A percentile compares a stretch with the other conserved stretches of the same genome.
Evolutionary conservation across 2,888 invertebrate genomes (phyloP).

Genomic region (Hemithea aestivaria): DNA sequence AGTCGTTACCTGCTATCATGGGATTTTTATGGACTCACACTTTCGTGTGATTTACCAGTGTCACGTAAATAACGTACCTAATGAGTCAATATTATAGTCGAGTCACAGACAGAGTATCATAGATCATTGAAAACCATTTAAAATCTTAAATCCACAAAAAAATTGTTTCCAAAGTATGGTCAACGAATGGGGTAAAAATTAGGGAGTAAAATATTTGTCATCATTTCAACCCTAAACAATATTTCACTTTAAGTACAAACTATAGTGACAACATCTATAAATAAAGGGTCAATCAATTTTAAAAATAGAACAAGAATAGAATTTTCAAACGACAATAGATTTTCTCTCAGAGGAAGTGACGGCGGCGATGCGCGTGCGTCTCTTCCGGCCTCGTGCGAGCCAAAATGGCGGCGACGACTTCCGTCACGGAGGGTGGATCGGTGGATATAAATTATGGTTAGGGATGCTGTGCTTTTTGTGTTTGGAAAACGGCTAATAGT

Average conservation of each 20-base stretch:
- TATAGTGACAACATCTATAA: conserved; percentile 11
- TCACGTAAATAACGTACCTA: too few species aligned
- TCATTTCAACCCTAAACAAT: conserved; percentile 4
- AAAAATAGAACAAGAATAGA: conserved; percentile 14
- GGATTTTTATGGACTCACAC: too few species aligned
- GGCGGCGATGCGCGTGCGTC: conserved; percentile 69
- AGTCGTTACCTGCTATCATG: too few species aligned
- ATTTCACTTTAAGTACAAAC: conserved; percentile 14
- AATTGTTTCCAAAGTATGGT: too few species aligned
- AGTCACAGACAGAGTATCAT: too few species aligned
- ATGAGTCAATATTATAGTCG: too few species aligned
- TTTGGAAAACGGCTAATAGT: conserved; percentile 32
- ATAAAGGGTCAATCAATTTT: conserved; percentile 15
- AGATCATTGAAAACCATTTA: too few species aligned
- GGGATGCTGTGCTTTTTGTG: conserved; percentile 61
- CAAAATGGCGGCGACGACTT: conserved; percentile 76
- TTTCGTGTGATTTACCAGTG: too few species aligned
- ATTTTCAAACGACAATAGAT: conserved; percentile 50
- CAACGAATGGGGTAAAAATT: too few species aligned
- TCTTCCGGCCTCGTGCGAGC: conserved; percentile 72
- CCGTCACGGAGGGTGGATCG: conserved; percentile 60
- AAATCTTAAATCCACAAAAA: too few species aligned
- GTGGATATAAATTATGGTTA: conserved; percentile 66
- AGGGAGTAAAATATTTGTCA: background rate
- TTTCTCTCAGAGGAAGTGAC: conserved; percentile 66